Evolutionary conservation across 2,113 vertebrate genomes (phyloP), one percentile per base, ranked within the genome.

Genomic region (Centrocercus urophasianus): DNA sequence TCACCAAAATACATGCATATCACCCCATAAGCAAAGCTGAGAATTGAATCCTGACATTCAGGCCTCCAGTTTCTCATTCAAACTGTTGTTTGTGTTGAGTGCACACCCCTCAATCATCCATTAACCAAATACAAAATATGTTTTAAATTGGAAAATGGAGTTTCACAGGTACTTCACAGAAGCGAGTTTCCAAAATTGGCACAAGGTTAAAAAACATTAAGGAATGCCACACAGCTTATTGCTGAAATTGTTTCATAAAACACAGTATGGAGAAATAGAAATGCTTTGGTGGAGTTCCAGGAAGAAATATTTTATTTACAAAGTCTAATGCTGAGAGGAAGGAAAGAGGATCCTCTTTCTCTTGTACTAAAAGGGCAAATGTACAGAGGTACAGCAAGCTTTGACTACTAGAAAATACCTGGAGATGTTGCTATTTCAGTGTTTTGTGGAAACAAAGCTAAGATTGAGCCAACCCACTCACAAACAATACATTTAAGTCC

Each of bases 301-400:
- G 87, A 86, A n/a, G 60, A 50, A 85, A 30, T 40, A 47, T 7
- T 63, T 71, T 36, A 32, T 57, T 61, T 77, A 66, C 34, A 84
- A 90, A 86, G 71, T 74, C 67, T 86, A 93, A 56, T 10, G 17
- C 69, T 89, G 61, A 91, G 79, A 74, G 34, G 13, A 56, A 90
- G 30, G 61, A 18, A 83, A 42, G 32, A 89, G 54, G 75, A 78
- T 80, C 90, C 45, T 38, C 34, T 47, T 95, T 69, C 50, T 65
- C 70, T 34, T 36, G 25, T 18, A 63, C 69, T 43, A 28, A 42
- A 75, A 93, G 52, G 45, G 74, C 32, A 22, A 70, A 54, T 3
- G 28, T 40, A 38, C 11, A 24, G 67, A 83, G 87, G 47, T 56
- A 59, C 43, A 15, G 54, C 42, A 45, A 36, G 25, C 30, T 56